Base-by-base conservation (phyloP, 2,113 vertebrate species). In the Cynocephalus volans region DNA sequence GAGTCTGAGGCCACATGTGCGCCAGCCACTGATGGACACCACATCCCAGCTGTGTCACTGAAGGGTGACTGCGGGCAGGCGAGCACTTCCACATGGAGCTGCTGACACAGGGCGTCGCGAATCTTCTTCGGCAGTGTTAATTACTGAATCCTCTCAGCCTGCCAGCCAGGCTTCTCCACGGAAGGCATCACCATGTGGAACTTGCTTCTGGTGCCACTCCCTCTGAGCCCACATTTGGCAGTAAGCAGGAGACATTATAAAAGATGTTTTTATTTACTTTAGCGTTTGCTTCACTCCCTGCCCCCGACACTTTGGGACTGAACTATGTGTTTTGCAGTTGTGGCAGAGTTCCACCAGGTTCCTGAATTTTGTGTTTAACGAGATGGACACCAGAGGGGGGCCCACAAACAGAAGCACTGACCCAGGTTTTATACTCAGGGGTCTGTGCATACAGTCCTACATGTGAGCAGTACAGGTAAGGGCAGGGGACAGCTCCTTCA, bases 181-280 rank as follows among this genome's bases (percentile, higher is more conserved):
- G 76, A 98, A 94, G 92, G 88, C 90, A 83, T 62, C 8, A 1
- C 92, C 95, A 83, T 96, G 96, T 97, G 96, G 41, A 96, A 91
- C 72, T 67, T 17, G 24, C 81, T 96, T 90, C 96, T 17, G 0
- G 95, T 69, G 92, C 86, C 94, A 82, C 76, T 91, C 96, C 92
- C 83, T 90, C 72, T 33, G 93, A 96, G 84, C 67, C 88, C 87
- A 65, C 89, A 87, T 77, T 97, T 97, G 97, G 96, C 88, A 97
- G 90, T 80, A 88, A 84, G 76, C 70, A 95, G 91, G 83, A 33
- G 7, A 85, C 76, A 65, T 93, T 97, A 95, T 86, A 75, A 97
- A 96, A 96, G 88, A 95, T 89, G 96, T 96, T 98, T 97, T 96
- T 86, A 94, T 97, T 98, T 97, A 95, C 92, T 86, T 64, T 85